phyloP scores from a whole-genome alignment of 2,888 invertebrate species.

The Coelogynopora nodosa region DNA sequence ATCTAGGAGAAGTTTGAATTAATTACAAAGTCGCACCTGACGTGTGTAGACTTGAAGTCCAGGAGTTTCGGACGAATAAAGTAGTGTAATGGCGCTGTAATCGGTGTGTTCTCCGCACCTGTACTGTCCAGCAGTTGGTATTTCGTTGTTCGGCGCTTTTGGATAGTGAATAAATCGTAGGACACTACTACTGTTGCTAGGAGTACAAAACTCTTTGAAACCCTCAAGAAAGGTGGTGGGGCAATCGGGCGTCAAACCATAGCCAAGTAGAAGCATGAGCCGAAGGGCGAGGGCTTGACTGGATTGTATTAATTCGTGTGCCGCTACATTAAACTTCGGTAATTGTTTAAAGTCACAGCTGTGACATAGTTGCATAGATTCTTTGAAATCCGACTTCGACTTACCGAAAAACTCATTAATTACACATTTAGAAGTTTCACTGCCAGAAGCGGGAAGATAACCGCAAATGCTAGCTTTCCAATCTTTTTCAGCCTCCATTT shows the following conservation, averaged over 20 bases:
- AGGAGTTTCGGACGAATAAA: neutral
- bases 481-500: neutral
- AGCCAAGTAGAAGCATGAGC: conserved; percentile 25
- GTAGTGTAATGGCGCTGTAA: conserved; percentile 33
- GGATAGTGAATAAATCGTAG: conserved; percentile 39
- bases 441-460: neutral
- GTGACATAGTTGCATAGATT: neutral
- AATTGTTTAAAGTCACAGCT: neutral
- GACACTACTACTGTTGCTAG: conserved; percentile 17
- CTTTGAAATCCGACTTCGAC: neutral
- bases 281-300: conserved; percentile 6
- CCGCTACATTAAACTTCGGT: neutral
- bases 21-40: no score
- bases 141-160: neutral
- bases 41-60: conserved; percentile 66
- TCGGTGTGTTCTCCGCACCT: conserved; percentile 44
- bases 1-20: no score
- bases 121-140: neutral
- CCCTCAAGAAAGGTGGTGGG: neutral
- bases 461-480: conserved; percentile 3
- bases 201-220: neutral
- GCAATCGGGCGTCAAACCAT: neutral
- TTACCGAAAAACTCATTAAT: neutral
- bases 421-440: neutral
- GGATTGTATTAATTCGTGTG: neutral